These are phyloP conservation scores for Perca fluviatilis DNA, from an alignment of 2,113 vertebrate species.

Conservation along the genomic window DNA sequence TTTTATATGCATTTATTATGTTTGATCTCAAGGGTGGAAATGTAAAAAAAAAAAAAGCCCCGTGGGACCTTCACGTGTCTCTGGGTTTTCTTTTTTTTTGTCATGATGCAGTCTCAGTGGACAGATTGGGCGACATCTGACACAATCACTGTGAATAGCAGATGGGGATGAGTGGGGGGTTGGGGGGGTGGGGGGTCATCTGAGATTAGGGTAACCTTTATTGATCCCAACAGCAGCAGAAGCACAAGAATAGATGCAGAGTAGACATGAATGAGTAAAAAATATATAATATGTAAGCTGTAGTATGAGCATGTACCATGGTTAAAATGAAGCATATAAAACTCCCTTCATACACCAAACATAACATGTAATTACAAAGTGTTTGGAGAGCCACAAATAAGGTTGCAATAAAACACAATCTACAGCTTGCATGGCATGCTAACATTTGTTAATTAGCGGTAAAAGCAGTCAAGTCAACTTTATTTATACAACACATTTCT, in stretches of 20 bases:
- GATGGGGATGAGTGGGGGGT: slow-evolving; percentile 46
- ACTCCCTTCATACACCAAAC: neutral
- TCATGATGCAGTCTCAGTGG: slow-evolving; percentile 6
- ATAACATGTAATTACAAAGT: neutral
- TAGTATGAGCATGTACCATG: neutral
- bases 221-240: slow-evolving; percentile 1
- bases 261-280: neutral
- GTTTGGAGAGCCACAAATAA: too few species aligned
- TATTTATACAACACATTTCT: too few species aligned
- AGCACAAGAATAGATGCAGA: neutral
- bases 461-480: too few species aligned
- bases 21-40: neutral
- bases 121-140: slow-evolving; percentile 24
- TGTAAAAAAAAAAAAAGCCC: neutral
- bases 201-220: neutral
- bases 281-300: neutral
- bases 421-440: too few species aligned
- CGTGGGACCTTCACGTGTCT: slow-evolving; percentile 12
- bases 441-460: too few species aligned
- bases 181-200: neutral
- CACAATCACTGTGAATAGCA: slow-evolving; percentile 43
- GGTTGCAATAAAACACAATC: too few species aligned
- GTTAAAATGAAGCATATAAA: neutral
- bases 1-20: neutral
- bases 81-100: neutral